These are phyloP conservation scores for Tetragonula clypearis DNA, from an alignment of 1,140 invertebrate genomes.

Conservation along the genomic window DNA sequence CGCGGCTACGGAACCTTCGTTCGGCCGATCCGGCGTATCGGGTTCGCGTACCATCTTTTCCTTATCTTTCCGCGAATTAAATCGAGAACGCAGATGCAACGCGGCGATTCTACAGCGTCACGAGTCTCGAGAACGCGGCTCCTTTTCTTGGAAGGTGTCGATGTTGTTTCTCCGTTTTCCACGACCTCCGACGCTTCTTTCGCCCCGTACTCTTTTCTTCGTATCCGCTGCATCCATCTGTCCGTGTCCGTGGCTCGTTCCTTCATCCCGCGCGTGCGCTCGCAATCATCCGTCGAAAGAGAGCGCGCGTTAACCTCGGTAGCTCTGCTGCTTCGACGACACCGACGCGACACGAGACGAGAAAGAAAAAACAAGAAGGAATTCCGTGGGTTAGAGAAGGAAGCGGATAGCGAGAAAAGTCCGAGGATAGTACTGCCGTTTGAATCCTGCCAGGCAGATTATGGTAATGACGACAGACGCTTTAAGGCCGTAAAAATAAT, in stretches of 20 bases:
- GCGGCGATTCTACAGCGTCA: constrained; percentile 5
- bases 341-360: neutral
- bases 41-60: constrained; percentile 1
- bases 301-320: neutral
- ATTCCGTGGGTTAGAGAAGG: neutral
- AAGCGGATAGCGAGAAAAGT: neutral
- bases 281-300: neutral
- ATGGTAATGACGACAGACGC: constrained; percentile 75
- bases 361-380: neutral
- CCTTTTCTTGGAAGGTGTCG: constrained; percentile 27
- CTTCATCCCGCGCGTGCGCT: neutral
- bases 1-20: neutral
- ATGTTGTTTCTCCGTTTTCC: neutral
- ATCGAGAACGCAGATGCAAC: constrained; percentile 5
- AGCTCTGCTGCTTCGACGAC: neutral
- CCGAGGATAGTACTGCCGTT: constrained; percentile 14
- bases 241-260: neutral
- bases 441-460: constrained; percentile 68
- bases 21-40: neutral
- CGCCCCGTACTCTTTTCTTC: neutral
- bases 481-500: constrained; percentile 78
- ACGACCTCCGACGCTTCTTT: neutral
- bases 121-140: neutral
- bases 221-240: neutral
- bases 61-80: constrained; percentile 40